Evolutionary conservation across 2,113 vertebrate genomes (phyloP), one percentile per base, ranked within the genome.

Genomic region (Oostethus manadensis): DNA sequence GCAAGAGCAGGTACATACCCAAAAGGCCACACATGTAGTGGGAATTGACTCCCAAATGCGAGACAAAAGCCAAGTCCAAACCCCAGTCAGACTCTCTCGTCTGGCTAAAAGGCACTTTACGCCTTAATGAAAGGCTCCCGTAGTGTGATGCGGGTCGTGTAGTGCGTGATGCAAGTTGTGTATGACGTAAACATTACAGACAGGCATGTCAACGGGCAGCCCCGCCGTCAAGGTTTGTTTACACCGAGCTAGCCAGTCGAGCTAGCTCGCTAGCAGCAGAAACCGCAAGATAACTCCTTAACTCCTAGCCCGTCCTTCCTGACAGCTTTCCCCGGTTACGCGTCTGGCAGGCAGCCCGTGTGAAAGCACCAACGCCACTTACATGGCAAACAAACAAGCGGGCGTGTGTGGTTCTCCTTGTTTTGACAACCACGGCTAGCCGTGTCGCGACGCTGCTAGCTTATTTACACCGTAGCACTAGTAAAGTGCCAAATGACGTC

Each of bases 391-490:
- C 35, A 42, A 23, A 63, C 26, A 54, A 10, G 10, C 43, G 18
- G n/a, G 42, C 64, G 20, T 42, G 21, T 56, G 55, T 65, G 72
- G 77, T 73, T 73, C 69, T 63, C 40, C 33, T 47, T 62, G 60
- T 65, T 84, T 78, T 85, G 86, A 84, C 82, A 84, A 71, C 51
- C 58, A 68, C 38, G 70, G 82, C 79, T 81, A 86, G 82, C 84
- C 45, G 73, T 60, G 78, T 79, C 79, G 83, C 78, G 64, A 58
- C 65, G 75, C 76, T 64, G 83, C 80, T 83, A 82, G 76, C 80
- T 56, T 51, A 15, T 16, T 51, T 16, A 55, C 11, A 15, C 38
- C 80, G 51, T 73, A 71, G 63, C 58, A 49, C 55, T 40, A 6
- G 10, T 44, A 72, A 81, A 81, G 76, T 86, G 66, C 42, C 0